phyloP scores from a whole-genome alignment of 1,140 invertebrate genomes.

The Zaprionus ghesquierei region DNA sequence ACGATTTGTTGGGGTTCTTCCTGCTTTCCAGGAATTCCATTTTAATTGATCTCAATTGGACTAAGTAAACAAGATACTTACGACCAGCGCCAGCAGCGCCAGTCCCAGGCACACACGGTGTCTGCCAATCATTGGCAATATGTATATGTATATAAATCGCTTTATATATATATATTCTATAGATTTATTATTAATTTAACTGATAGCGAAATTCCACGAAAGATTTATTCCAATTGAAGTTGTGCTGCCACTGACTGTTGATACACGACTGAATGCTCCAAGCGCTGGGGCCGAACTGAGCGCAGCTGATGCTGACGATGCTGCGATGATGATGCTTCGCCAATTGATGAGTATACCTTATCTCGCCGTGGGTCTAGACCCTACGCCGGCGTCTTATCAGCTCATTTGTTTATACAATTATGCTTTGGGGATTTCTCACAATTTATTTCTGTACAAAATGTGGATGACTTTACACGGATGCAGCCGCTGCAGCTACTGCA shows the following conservation, averaged over 20 bases:
- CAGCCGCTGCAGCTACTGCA: background rate
- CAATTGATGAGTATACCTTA: background rate
- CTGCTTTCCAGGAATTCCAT: slow-evolving; percentile 9
- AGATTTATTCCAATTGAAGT: slow-evolving; percentile 8
- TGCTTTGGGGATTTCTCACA: slow-evolving; percentile 43
- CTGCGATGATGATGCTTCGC: background rate
- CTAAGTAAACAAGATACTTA: slow-evolving; percentile 11
- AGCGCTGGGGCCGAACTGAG: background rate
- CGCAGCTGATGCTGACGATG: background rate
- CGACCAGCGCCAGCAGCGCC: slow-evolving; percentile 25
- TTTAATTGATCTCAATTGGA: slow-evolving; percentile 22
- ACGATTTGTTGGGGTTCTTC: background rate
- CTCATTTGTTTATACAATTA: slow-evolving; percentile 58
- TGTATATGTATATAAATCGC: background rate
- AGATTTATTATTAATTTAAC: slow-evolving; percentile 8
- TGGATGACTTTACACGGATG: background rate
- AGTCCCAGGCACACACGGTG: slow-evolving; percentile 16
- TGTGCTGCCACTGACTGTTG: slow-evolving; percentile 18
- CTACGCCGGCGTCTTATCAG: slow-evolving; percentile 38
- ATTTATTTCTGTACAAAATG: slow-evolving; percentile 32
- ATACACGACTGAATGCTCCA: slow-evolving; percentile 7
- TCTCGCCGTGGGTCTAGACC: background rate
- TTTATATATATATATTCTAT: slow-evolving; percentile 19
- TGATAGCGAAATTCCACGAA: slow-evolving; percentile 20
- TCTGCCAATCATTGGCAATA: slow-evolving; percentile 19